Percentiles rank a stretch among this genome's conserved stretches.
Conservation (phyloP, 2,797 vertebrate genomes). For the Macrochelys suwanniensis region DNA sequence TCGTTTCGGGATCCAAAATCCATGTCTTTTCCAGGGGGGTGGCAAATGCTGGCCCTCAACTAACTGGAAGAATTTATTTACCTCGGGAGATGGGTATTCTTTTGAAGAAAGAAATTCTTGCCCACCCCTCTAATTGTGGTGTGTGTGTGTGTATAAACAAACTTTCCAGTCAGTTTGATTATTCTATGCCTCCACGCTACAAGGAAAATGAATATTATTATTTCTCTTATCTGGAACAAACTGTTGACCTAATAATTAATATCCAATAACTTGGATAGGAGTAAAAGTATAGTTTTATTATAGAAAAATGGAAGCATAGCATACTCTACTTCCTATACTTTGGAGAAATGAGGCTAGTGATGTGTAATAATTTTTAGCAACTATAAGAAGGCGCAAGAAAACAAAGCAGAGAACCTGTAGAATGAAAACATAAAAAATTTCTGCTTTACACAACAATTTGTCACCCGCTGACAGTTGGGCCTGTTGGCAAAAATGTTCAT, state of each 20-base stretch:
- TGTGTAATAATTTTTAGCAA: background rate
- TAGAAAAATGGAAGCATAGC: background rate
- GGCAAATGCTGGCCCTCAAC: background rate
- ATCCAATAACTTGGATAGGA: background rate
- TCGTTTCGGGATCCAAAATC: background rate
- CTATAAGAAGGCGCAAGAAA: background rate
- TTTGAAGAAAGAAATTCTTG: background rate
- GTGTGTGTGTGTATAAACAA: background rate
- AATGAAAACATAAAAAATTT: slow-evolving; percentile 67
- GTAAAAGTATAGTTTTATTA: background rate
- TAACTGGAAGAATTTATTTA: background rate
- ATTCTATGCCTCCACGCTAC: background rate
- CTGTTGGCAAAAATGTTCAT: slow-evolving; percentile 75
- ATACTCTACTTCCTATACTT: background rate
- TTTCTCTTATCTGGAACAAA: background rate
- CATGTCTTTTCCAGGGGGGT: background rate
- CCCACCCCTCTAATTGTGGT: accelerated
- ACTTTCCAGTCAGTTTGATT: background rate
- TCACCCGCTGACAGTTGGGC: slow-evolving; percentile 70
- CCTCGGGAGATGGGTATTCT: background rate
- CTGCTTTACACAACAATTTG: slow-evolving; percentile 63
- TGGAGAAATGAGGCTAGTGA: background rate
- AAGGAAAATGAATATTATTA: background rate
- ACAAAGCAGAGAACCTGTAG: slow-evolving; percentile 22
- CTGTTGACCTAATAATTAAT: background rate